These are phyloP conservation scores for Myotis myotis DNA, from an alignment of 2,797 vertebrate genomes.

Conservation along the genomic window DNA sequence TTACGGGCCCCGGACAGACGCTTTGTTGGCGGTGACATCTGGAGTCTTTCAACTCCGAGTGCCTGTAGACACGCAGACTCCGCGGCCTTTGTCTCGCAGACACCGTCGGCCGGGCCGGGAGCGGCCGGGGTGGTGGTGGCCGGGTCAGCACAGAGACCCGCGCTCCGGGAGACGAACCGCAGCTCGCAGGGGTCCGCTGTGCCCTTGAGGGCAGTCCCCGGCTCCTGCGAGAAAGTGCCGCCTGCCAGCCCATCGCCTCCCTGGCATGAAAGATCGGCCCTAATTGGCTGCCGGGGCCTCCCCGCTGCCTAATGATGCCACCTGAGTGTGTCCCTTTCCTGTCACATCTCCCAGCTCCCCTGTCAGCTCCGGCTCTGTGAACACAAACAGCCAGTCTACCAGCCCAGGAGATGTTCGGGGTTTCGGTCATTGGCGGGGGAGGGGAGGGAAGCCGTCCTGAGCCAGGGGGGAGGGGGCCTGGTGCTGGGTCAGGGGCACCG, in stretches of 20 bases:
- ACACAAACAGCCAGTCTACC: constrained; percentile 61
- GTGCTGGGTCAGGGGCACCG: constrained; percentile 58
- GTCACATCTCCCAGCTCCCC: constrained; percentile 44
- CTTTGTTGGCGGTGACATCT: neutral
- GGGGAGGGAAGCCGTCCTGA: constrained; percentile 50
- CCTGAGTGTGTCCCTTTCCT: constrained; percentile 50
- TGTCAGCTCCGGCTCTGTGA: constrained; percentile 55
- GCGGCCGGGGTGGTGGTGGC: no score
- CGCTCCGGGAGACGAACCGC: neutral
- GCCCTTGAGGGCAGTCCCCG: neutral
- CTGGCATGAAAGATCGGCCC: constrained; percentile 41
- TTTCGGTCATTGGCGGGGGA: constrained; percentile 65
- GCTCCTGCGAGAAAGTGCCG: neutral
- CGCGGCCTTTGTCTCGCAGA: accelerated
- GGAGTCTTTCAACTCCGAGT: neutral
- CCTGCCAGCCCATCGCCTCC: constrained; percentile 54
- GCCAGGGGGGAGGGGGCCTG: constrained; percentile 19
- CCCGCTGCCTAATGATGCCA: constrained; percentile 59
- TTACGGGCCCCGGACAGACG: neutral
- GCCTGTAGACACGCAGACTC: neutral
- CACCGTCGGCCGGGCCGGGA: accelerated
- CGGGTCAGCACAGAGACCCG: accelerated
- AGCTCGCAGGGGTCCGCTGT: neutral
- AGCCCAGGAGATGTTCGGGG: constrained; percentile 65
- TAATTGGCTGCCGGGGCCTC: constrained; percentile 71